phyloP scores from a whole-genome alignment of 2,113 vertebrate genomes.

The Xenus cinereus region DNA sequence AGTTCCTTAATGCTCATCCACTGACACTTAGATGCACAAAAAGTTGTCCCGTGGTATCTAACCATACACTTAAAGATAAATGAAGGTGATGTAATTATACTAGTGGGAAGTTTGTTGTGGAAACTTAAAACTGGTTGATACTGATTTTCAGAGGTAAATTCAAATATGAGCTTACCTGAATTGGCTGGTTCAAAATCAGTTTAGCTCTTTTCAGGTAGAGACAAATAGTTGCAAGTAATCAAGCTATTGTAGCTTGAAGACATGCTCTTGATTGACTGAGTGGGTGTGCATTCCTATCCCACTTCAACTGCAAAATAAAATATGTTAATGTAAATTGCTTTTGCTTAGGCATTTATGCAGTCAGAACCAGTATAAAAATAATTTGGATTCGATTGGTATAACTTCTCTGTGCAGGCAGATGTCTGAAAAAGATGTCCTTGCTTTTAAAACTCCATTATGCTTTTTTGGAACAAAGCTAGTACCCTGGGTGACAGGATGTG shows the following conservation, averaged over 20 bases:
- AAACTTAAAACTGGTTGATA: not conserved
- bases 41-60: not conserved
- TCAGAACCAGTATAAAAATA: constrained; percentile 48
- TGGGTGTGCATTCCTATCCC: constrained; percentile 49
- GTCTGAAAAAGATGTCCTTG: not conserved
- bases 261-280: constrained; percentile 46
- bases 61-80: not conserved
- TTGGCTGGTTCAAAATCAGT: not conserved
- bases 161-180: not conserved
- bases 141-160: not conserved
- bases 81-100: not conserved
- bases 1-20: not conserved
- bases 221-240: constrained; percentile 10
- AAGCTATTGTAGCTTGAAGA: constrained; percentile 32
- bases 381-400: not conserved
- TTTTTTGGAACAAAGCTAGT: not conserved
- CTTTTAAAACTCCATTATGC: not conserved
- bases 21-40: not conserved
- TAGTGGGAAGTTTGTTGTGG: not conserved
- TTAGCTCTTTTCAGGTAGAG: constrained; percentile 13
- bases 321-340: constrained; percentile 53
- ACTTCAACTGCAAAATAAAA: constrained; percentile 58
- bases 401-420: not conserved
- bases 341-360: constrained; percentile 39
- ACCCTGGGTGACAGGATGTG: not conserved